These are phyloP conservation scores for Monoplex corrugatus DNA, from an alignment of 2,888 invertebrate genomes.

Conservation along the genomic window DNA sequence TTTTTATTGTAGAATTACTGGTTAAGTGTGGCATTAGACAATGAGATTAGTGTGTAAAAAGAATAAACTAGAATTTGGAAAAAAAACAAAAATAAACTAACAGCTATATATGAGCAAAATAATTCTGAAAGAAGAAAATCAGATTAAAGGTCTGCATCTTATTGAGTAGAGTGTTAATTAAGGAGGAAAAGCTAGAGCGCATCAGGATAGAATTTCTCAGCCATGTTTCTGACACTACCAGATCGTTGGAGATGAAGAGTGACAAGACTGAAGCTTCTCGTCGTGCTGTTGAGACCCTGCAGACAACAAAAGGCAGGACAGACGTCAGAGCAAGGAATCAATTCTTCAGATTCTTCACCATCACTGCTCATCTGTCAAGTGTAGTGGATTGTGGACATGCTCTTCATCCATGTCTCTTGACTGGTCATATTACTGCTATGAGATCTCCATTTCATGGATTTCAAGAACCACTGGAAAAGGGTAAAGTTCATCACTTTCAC, in stretches of 20 bases:
- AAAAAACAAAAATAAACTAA: no score
- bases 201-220: constrained; percentile 43
- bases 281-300: background rate
- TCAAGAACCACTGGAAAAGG: no score
- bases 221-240: constrained; percentile 51
- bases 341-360: no score
- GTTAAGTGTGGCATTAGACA: no score
- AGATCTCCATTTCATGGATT: background rate
- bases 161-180: no score
- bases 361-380: background rate
- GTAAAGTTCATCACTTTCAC: no score
- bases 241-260: constrained; percentile 38
- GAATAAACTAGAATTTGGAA: no score
- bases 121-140: background rate
- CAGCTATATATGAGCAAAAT: no score
- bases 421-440: background rate
- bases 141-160: no score
- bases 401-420: background rate
- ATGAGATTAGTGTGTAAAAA: no score
- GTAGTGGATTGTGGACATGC: background rate
- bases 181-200: background rate
- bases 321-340: background rate
- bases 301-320: background rate
- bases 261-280: constrained; percentile 3
- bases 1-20: no score